A percentile compares a stretch with the other conserved stretches of the same genome.
phyloP scores from a whole-genome alignment of 1,140 invertebrate species.

The Drosophila ananassae region DNA sequence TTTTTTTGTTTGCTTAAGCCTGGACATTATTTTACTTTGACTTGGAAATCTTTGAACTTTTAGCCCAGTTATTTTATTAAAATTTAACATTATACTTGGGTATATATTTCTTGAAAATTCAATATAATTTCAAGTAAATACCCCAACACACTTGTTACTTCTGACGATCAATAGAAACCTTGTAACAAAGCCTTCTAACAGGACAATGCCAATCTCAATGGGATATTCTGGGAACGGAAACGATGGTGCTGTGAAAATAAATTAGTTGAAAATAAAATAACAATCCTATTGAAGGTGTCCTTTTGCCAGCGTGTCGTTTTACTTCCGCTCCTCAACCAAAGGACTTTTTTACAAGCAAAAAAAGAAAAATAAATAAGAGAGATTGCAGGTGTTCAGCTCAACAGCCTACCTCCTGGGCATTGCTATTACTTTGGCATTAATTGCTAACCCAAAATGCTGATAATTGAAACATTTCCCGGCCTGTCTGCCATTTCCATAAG shows the following conservation, averaged over 20 bases:
- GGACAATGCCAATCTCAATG: conserved; percentile 51
- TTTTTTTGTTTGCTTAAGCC: conserved; percentile 1
- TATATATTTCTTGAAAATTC: too few relatives aligned
- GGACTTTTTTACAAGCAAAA: neutral
- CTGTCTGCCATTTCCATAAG: conserved; percentile 63
- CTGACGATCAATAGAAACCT: neutral
- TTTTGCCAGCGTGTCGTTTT: conserved; percentile 67
- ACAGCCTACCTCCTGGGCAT: conserved; percentile 1
- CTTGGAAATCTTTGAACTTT: conserved; percentile 8
- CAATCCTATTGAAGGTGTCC: conserved; percentile 34
- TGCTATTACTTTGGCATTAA: conserved; percentile 40
- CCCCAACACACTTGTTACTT: conserved; percentile 21
- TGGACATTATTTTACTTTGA: conserved; percentile 3
- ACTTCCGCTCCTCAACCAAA: conserved; percentile 50
- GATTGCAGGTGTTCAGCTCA: conserved; percentile 40
- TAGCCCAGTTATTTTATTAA: conserved; percentile 4
- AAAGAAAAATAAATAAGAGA: conserved; percentile 2
- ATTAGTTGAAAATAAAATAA: conserved; percentile 43
- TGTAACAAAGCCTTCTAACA: neutral
- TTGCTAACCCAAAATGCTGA: conserved; percentile 26
- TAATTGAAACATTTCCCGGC: conserved; percentile 67
- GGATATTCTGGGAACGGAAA: conserved; percentile 65
- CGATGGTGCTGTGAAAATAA: conserved; percentile 57
- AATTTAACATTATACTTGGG: too few relatives aligned
- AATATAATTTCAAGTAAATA: too few relatives aligned